Percentiles rank a stretch among this genome's conserved stretches.
phyloP scores from a whole-genome alignment of 2,113 vertebrate species.

The Callipepla californica region DNA sequence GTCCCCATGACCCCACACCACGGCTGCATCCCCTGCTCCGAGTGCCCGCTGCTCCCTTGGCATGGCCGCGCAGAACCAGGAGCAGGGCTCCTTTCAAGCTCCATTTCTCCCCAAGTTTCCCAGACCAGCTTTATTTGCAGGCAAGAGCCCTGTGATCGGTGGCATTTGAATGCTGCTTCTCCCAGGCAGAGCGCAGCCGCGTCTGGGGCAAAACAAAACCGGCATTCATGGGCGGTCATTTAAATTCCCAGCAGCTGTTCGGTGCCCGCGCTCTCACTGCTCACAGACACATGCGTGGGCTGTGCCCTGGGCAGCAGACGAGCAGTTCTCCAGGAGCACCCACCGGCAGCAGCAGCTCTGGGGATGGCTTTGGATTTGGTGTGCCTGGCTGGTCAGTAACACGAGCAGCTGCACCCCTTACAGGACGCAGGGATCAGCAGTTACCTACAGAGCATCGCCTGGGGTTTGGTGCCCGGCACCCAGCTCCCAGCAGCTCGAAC shows the following conservation, averaged over 20 bases:
- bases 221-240: constrained; percentile 17
- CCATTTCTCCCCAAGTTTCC: background rate
- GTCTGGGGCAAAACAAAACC: constrained; percentile 53
- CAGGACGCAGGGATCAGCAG: no score
- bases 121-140: background rate
- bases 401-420: background rate
- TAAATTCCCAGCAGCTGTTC: constrained; percentile 61
- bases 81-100: background rate
- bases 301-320: background rate
- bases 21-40: accelerated
- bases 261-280: background rate
- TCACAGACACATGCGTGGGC: background rate
- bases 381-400: background rate
- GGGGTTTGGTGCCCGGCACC: no score
- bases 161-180: background rate
- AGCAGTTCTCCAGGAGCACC: background rate
- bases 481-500: no score
- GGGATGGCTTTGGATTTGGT: constrained; percentile 24
- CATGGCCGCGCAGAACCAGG: background rate
- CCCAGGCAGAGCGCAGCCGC: accelerated
- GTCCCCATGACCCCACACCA: background rate
- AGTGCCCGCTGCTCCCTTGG: background rate
- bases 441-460: no score
- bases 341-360: no score
- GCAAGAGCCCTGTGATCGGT: background rate